Evolutionary conservation across 2,888 invertebrate genomes (phyloP), one percentile per base, ranked within the genome.

Genomic region (Orthosia gothica): DNA sequence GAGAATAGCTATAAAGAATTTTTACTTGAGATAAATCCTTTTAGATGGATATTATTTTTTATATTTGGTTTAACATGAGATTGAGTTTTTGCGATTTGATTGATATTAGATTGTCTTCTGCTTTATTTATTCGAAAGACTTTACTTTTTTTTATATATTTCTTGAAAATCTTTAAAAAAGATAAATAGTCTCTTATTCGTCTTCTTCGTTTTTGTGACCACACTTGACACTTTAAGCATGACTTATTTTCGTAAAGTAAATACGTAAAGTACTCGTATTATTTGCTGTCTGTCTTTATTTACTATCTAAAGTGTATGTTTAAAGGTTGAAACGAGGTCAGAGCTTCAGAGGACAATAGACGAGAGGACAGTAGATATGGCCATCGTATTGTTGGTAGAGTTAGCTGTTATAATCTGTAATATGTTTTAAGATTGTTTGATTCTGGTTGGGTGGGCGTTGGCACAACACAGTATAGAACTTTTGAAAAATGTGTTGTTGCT

Each of bases 21-120:
- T 79, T 82, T 71, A 77, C 74, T 76, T 78, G 40, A 74, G 64
- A 79, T 76, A 79, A 83, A 82, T 74, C 74, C 66, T 77, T 79
- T 74, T 61, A 55, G 70, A 52, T 57, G 32, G 32, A 73, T 76
- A 71, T 75, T 75, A 64, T 73, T 73, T 76, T 77, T 75, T 57
- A 15, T 81, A 52, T 70, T 62, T 59, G 16, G 50, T 70, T 59
- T 54, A 40, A 32, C 45, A 7, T 18, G 20, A 55, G 23, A 68
- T 45, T n/a, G 45, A 59, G 26, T 26, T 71, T n/a, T 20, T 50
- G 40, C 67, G 67, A 67, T 77, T 85, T 74, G 70, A 71, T 73
- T 79, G 62, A 72, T 64, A 73, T 67, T 61, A 45, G 50, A 64
- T 70, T 55, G 16, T 15, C 20, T 61, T 49, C 18, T 52, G 13